Evolutionary conservation across 2,113 vertebrate species (phyloP).

Genomic region (Oenanthe melanoleuca): DNA sequence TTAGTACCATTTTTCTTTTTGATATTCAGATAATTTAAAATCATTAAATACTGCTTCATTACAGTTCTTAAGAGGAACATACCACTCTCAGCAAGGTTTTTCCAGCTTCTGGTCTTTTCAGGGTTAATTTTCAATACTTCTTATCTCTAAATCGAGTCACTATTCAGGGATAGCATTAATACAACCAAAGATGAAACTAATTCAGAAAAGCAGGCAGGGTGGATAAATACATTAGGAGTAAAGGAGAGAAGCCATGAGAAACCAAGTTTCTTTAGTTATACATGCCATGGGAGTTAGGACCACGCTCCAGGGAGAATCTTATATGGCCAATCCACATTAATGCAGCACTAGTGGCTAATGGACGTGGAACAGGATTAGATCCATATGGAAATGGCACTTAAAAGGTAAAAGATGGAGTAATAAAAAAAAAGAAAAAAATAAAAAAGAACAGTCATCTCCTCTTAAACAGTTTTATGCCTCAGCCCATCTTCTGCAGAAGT

Average conservation of each 20-base stretch:
- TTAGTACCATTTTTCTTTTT: background rate
- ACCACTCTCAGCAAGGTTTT: background rate
- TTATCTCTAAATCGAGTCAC: background rate
- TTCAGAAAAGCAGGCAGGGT: slow-evolving; percentile 7
- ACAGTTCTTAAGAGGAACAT: background rate
- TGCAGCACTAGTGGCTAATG: slow-evolving; percentile 36
- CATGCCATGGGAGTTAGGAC: slow-evolving; percentile 9
- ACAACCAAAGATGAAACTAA: background rate
- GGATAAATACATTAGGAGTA: slow-evolving; percentile 42
- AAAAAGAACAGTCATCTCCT: background rate
- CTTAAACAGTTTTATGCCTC: slow-evolving; percentile 12
- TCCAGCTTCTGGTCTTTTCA: slow-evolving; percentile 2
- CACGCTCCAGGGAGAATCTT: slow-evolving; percentile 29
- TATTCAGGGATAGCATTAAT: background rate
- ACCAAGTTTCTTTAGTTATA: slow-evolving; percentile 32
- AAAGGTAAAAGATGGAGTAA: background rate
- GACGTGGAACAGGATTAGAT: slow-evolving; percentile 9
- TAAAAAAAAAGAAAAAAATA: background rate
- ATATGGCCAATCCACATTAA: slow-evolving; percentile 19
- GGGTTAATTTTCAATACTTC: background rate
- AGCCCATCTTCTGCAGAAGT: background rate
- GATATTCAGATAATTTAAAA: background rate
- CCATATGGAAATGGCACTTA: slow-evolving; percentile 22
- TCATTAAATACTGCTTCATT: background rate
- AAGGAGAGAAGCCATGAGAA: slow-evolving; percentile 29